Conservation (phyloP, 1,140 invertebrate genomes). For the Temnothorax longispinosus region DNA sequence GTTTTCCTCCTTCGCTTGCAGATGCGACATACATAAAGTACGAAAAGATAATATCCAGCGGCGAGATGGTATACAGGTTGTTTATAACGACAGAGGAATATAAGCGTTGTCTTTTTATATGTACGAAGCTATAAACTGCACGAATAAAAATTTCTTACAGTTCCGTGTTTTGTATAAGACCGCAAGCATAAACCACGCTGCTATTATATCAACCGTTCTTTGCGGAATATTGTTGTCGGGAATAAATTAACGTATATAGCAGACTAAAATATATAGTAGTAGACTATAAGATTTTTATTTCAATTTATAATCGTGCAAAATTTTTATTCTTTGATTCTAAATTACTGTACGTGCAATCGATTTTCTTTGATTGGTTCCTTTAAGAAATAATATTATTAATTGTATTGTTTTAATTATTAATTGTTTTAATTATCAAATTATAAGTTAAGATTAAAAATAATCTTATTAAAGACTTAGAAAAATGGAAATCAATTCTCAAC, state of each 20-base stretch:
- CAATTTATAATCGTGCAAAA: background rate
- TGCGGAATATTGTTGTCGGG: background rate
- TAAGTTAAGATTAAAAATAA: background rate
- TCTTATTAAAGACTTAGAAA: background rate
- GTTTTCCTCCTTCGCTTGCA: constrained; percentile 18
- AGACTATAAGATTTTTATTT: background rate
- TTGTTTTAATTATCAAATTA: background rate
- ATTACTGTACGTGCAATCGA: background rate
- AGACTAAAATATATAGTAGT: background rate
- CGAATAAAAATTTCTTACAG: constrained; percentile 20
- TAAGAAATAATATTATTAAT: background rate
- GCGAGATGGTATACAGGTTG: background rate
- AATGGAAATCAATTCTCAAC: background rate
- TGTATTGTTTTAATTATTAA: background rate
- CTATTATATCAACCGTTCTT: constrained; percentile 4
- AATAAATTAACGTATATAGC: background rate
- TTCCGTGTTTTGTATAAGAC: background rate
- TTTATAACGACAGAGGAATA: background rate
- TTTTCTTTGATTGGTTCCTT: background rate
- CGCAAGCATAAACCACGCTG: background rate
- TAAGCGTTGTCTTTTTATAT: background rate
- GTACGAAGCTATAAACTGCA: background rate
- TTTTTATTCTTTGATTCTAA: background rate
- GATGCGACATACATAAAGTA: background rate
- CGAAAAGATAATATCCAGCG: background rate